Base-by-base conservation (phyloP, 2,888 invertebrate species). In the Norana najaformis region DNA sequence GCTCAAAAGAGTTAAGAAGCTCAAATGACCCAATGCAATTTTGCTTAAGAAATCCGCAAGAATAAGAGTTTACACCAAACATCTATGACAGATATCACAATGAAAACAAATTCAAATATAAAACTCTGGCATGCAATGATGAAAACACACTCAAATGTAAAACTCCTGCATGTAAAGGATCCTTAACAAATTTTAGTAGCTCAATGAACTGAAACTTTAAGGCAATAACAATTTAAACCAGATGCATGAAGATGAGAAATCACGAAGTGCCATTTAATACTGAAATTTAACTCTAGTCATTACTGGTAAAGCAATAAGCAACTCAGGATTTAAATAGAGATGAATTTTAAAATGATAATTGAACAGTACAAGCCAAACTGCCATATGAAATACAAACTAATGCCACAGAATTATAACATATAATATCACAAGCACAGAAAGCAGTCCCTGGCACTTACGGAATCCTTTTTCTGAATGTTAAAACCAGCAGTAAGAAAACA, bases 401-500 rank as follows among this genome's bases (percentile, higher is more conserved):
- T n/a, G n/a, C 69, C 69, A 0, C n/a, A 8, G 69, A 69, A n/a
- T 69, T 11, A 69, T 13, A 69, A 69, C 69, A 69, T n/a, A 11
- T n/a, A n/a, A n/a, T n/a, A 69, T n/a, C 69, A 69, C 30, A 69
- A 69, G 53, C 30, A 69, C n/a, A 47, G 47, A 47, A 47, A 47
- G 47, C 47, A 47, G 47, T 23, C 47, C 20, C 11, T 47, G 47
- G 8, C 1, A 69, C 69, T 69, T 69, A 69, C 69, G 8, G 69
- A 69, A 69, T 69, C 69, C 69, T 69, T 69, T 69, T n/a, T 69
- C 69, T 69, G 69, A 69, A n/a, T 69, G 69, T n/a, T n/a, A 69
- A 69, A 69, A 47, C 23, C 47, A 47, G 30, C 69, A 69, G 69
- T n/a, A 69, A n/a, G n/a, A 69, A 13, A 69, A 69, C 8, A 69